Base-by-base conservation (phyloP, 2,888 invertebrate genomes). In the Drosophila histrio region DNA sequence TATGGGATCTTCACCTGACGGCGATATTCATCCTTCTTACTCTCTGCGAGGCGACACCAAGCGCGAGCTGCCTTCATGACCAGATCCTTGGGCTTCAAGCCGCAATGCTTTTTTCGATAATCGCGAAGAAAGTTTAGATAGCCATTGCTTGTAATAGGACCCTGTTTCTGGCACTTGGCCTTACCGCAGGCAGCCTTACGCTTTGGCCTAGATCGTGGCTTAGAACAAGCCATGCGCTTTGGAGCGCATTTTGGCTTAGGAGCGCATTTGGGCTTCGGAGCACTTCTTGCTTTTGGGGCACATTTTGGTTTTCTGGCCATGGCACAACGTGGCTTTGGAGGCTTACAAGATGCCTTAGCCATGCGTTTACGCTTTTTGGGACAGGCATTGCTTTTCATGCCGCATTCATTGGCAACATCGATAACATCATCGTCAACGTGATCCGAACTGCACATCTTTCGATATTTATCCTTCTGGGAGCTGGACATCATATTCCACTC, bases 51-150 rank as follows among this genome's bases (percentile, higher is more conserved):
- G 1, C 52, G 34, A 8, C 71, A 66, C 82, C 82, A 82, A 11
- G 72, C 74, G 0, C 72, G 64, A 1, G 80, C 82, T 0, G 72
- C 82, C 21, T 54, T 57, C n/a, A 39, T 34, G 8, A 82, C 52
- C 15, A 72, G 8, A 0, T 77, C 72, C 0, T 41, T 63, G 0
- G 82, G 71, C 1, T 41, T 56, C 0, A 82, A 38, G 0, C 61
- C 71, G 38, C 76, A 79, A 28, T 85, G 67, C 7, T 59, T 72
- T 17, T 69, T 46, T 0, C 72, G 54, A 41, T 41, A 83, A 7
- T 19, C 24, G 2, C 79, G 76, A 0, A 81, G 8, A 21, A 82
- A 82, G 6, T 83, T 79, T 0, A 82, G 24, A 24, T 73, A 78
- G 0, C 70, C 78, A 32, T 82, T 80, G 3, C 66, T 73, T 0